These are phyloP conservation scores for Hippoglossus stenolepis DNA, from an alignment of 2,113 vertebrate genomes.

Conservation along the genomic window DNA sequence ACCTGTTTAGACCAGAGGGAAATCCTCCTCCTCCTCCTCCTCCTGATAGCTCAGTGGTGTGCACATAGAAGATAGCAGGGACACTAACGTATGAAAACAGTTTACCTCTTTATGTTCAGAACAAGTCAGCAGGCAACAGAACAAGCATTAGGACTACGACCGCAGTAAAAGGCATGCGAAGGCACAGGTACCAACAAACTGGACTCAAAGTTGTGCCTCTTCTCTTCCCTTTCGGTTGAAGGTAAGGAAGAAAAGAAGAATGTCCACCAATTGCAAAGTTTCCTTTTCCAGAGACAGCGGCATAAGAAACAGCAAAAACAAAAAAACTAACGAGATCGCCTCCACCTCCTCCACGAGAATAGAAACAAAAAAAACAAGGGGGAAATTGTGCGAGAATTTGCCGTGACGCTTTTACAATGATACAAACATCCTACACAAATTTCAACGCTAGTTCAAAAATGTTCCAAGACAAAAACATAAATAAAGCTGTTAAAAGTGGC, in stretches of 20 bases:
- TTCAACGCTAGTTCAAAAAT: conserved; percentile 63
- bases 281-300: conserved; percentile 79
- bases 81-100: conserved; percentile 70
- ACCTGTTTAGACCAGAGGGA: conserved; percentile 51
- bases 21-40: conserved; percentile 17
- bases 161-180: conserved; percentile 78
- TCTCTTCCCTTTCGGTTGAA: conserved; percentile 52
- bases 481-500: conserved; percentile 94
- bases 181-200: conserved; percentile 81
- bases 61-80: conserved; percentile 65
- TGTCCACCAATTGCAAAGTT: conserved; percentile 77
- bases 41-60: conserved; percentile 58
- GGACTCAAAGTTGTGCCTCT: conserved; percentile 64
- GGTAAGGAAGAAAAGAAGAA: conserved; percentile 55
- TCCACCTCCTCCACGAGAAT: conserved; percentile 42
- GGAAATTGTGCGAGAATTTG: conserved; percentile 41
- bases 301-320: conserved; percentile 74
- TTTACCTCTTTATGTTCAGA: conserved; percentile 65
- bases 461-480: conserved; percentile 88
- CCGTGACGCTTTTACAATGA: conserved; percentile 83
- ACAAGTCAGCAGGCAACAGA: conserved; percentile 84
- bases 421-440: conserved; percentile 86
- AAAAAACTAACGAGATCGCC: conserved; percentile 32
- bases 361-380: background rate
- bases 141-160: conserved; percentile 74